Conservation (phyloP, 64 coral and sea anemone species). For the Porites lutea region DNA sequence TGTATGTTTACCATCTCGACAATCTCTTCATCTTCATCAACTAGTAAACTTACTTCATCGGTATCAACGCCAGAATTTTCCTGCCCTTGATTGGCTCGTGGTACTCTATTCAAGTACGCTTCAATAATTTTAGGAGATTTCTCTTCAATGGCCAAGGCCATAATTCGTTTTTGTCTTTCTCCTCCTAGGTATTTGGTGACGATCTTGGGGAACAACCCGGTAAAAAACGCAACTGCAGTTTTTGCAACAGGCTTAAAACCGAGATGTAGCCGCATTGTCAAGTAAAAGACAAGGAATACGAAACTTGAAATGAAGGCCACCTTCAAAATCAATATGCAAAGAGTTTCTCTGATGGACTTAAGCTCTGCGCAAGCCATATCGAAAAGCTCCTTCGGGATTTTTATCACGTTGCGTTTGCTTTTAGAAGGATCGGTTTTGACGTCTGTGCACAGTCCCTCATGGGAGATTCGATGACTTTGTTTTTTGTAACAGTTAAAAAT, state of each 20-base stretch:
- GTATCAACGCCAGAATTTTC: too few species aligned
- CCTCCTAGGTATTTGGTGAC: not conserved
- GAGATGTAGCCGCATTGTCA: too few species aligned
- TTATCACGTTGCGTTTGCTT: not conserved
- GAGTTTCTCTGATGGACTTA: not conserved
- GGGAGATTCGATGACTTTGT: not conserved
- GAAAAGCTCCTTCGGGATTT: not conserved
- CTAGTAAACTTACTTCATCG: too few species aligned
- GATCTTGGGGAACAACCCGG: not conserved
- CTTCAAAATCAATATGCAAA: not conserved
- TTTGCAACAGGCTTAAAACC: not conserved
- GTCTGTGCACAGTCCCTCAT: not conserved
- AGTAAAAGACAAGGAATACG: not conserved
- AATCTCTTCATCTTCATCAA: too few species aligned
- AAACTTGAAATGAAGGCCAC: not conserved
- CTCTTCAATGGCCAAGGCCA: not conserved
- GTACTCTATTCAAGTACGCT: not conserved
- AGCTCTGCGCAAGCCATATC: not conserved
- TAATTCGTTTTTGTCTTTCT: not conserved
- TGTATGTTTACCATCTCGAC: too few species aligned
- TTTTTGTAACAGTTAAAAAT: not conserved
- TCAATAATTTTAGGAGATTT: not conserved
- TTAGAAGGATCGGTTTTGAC: not conserved
- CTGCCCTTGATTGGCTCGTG: not conserved
- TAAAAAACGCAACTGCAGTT: not conserved